Percentiles rank a stretch among this genome's conserved stretches.
Conservation (phyloP, 2,113 vertebrate species). For the Pollimyrus isidori region DNA sequence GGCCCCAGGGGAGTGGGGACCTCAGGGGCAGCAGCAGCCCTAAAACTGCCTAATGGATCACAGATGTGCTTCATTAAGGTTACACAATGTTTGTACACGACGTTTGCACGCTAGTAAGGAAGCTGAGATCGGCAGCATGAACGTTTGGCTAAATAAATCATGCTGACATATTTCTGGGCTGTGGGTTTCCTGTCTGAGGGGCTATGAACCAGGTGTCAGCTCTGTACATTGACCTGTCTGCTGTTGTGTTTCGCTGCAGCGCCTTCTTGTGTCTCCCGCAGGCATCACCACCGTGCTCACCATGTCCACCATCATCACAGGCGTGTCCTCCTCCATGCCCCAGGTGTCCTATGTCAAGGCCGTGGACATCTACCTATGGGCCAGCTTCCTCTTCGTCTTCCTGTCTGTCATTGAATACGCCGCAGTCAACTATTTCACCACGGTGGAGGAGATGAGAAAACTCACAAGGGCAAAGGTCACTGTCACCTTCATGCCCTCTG, state of each 20-base stretch:
- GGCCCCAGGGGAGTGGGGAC: neutral
- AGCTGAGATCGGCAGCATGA: neutral
- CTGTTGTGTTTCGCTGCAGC: neutral
- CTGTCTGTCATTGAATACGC: neutral
- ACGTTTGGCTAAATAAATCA: neutral
- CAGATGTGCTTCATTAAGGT: neutral
- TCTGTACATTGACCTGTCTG: neutral
- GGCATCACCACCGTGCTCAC: neutral
- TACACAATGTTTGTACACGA: neutral
- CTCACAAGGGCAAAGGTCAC: neutral
- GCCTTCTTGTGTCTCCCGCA: neutral
- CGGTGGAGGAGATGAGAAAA: neutral
- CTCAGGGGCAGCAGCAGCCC: neutral
- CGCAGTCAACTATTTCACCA: neutral
- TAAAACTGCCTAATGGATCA: neutral
- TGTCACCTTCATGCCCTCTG: neutral
- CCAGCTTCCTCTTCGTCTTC: neutral
- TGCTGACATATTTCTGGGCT: neutral
- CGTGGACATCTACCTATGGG: neutral
- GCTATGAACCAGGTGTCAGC: neutral
- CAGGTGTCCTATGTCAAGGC: neutral
- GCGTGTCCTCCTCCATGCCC: neutral
- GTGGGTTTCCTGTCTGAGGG: neutral
- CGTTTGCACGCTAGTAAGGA: neutral
- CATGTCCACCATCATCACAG: neutral